phyloP scores from a whole-genome alignment of 2,888 invertebrate species.

The Galerucella calmariensis region DNA sequence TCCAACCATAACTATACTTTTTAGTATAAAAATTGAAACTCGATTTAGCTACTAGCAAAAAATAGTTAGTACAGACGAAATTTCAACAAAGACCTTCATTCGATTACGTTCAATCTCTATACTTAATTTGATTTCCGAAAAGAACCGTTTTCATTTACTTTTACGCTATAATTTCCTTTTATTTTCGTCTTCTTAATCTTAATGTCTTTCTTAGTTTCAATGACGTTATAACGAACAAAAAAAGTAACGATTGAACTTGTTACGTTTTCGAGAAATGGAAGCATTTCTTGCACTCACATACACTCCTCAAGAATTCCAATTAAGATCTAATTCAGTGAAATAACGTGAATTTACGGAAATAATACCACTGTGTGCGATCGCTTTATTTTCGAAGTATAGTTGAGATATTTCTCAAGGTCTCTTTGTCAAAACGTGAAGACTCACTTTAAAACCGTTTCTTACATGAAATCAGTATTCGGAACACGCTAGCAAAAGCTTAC shows the following conservation, averaged over 20 bases:
- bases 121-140: background rate
- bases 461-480: background rate
- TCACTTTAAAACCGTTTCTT: background rate
- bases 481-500: background rate
- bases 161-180: slow-evolving; percentile 1
- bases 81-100: too few relatives aligned
- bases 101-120: too few relatives aligned
- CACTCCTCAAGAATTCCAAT: background rate
- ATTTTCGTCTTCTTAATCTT: background rate
- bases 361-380: background rate
- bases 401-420: background rate
- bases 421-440: slow-evolving; percentile 1
- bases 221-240: background rate
- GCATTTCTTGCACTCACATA: background rate
- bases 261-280: background rate
- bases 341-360: slow-evolving; percentile 1
- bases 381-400: background rate
- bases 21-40: too few relatives aligned
- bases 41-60: too few relatives aligned
- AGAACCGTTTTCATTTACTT: background rate
- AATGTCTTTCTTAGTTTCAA: background rate
- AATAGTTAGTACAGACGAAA: too few relatives aligned
- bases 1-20: too few relatives aligned
- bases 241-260: background rate
- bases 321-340: slow-evolving; percentile 2